Percentiles rank a stretch among this genome's conserved stretches.
These are phyloP conservation scores for Psophia crepitans DNA, from an alignment of 2,113 vertebrate species.

Conservation along the genomic window DNA sequence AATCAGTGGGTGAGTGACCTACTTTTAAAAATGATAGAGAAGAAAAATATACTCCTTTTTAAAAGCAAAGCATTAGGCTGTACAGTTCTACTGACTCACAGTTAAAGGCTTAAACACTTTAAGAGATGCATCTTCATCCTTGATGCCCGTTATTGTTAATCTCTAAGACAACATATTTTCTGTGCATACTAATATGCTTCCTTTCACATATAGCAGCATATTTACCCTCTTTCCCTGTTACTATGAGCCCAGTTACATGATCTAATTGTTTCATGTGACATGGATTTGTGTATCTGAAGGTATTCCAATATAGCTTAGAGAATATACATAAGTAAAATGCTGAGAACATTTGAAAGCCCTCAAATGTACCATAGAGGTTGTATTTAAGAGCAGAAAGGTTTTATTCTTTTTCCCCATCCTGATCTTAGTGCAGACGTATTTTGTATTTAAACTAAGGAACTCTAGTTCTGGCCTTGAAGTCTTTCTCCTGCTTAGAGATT, in stretches of 20 bases:
- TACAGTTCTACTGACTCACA: conserved; percentile 9
- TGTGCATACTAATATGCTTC: conserved; percentile 5
- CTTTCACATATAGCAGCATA: not conserved
- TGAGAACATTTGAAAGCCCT: not conserved
- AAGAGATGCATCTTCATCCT: conserved; percentile 27
- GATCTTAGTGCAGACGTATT: not conserved
- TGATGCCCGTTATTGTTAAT: conserved; percentile 39
- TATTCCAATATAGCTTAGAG: conserved; percentile 19
- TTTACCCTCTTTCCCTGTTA: not conserved
- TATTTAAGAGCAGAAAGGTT: not conserved
- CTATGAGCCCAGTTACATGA: not conserved
- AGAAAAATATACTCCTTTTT: not conserved
- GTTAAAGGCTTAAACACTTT: conserved; percentile 42
- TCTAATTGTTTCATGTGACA: conserved; percentile 31
- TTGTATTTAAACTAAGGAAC: not conserved
- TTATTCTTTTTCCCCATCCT: not conserved
- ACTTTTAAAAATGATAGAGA: not conserved
- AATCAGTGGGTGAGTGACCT: not conserved
- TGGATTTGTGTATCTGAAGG: conserved; percentile 18
- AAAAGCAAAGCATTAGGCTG: conserved; percentile 13
- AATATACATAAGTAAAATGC: conserved; percentile 1
- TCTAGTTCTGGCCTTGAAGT: not conserved
- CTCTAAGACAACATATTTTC: conserved; percentile 36
- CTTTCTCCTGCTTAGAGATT: not conserved
- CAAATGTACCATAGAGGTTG: not conserved